Evolutionary conservation across 2,113 vertebrate genomes (phyloP), one percentile per base, ranked within the genome.

Genomic region (Zosterops borbonicus): DNA sequence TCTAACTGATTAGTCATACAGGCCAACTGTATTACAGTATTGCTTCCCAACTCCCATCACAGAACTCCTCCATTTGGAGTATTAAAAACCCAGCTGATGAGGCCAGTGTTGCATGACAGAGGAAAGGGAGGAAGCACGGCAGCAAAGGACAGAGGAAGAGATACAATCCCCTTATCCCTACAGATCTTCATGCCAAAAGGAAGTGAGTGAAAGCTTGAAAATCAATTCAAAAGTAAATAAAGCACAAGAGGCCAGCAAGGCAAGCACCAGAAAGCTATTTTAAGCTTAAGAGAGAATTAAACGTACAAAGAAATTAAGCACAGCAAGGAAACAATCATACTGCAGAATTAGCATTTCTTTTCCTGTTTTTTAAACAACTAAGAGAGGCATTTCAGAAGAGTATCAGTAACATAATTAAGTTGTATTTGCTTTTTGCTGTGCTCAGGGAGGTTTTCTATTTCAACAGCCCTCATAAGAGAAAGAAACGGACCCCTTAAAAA

Each of bases 1-100:
- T 92, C 95, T 91, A 86, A 91, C 94, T 87, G 95, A 96, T 97
- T 94, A 95, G 94, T 96, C 95, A 95, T 89, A 92, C 52, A 89
- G 84, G 86, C 85, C 92, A 89, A 95, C 89, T 83, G 87, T 74
- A 90, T 71, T 81, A 67, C 78, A 68, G 86, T 44, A 83, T 7
- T 74, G 74, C 77, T 90, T 80, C 90, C 50, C 77, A 86, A 31
- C 83, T 91, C 79, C 85, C 74, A 64, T 62, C 80, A 60, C 39
- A 35, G 35, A 87, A 71, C 80, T 89, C 46, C 62, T 85, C 71
- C 73, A 70, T 89, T 86, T 83, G 67, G 41, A 90, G 50, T 11
- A 76, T 78, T 88, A 55, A 88, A 93, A 21, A 13, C 33, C 19
- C 93, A 71, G 71, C 68, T 94, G 92, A 91, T 75, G 90, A 81